Evolutionary conservation across 2,797 vertebrate genomes (phyloP).

Genomic region (Lithobates pipiens): DNA sequence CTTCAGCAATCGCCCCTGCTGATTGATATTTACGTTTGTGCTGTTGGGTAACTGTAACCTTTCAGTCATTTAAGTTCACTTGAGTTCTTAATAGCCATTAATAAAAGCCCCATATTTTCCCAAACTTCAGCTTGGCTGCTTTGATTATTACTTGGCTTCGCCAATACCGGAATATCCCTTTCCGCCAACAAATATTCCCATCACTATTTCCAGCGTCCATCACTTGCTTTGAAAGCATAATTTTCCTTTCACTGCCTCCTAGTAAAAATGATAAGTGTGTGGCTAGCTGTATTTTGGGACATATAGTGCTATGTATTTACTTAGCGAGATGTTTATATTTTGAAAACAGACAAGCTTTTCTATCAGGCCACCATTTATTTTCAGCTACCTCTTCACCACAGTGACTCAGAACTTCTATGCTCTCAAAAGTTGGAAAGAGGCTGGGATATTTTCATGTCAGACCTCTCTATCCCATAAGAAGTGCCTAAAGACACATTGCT

Average conservation of each 20-base stretch:
- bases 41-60: background rate
- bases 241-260: constrained; percentile 38
- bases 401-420: constrained; percentile 72
- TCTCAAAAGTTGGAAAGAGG: constrained; percentile 60
- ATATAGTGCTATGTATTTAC: constrained; percentile 39
- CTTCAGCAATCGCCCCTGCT: too few relatives aligned
- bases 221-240: constrained; percentile 29
- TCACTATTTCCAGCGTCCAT: constrained; percentile 28
- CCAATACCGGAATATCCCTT: constrained; percentile 31
- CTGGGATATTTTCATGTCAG: constrained; percentile 69
- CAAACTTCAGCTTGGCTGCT: constrained; percentile 4
- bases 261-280: constrained; percentile 44
- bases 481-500: constrained; percentile 73
- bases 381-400: background rate
- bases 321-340: background rate
- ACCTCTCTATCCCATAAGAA: constrained; percentile 67
- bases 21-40: background rate
- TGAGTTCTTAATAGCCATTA: background rate
- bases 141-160: constrained; percentile 7
- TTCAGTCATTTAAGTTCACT: background rate
- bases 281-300: constrained; percentile 36
- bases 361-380: constrained; percentile 29
- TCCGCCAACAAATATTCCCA: constrained; percentile 33
- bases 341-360: constrained; percentile 6
- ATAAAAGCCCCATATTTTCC: constrained; percentile 15